These are phyloP conservation scores for Drepanosiphum platanoidis DNA, from an alignment of 2,888 invertebrate genomes.

Conservation along the genomic window DNA sequence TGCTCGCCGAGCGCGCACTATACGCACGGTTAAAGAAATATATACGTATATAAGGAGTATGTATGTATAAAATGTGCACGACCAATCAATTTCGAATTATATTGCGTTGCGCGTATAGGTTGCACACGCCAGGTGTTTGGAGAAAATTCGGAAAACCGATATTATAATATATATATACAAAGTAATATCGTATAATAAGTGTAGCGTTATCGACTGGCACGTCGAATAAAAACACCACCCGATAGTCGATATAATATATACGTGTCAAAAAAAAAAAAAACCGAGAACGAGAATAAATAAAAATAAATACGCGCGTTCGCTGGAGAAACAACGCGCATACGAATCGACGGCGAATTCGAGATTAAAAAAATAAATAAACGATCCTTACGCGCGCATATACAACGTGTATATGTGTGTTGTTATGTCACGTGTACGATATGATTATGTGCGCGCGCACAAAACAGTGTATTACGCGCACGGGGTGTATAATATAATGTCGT, in stretches of 20 bases:
- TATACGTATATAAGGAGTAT: not conserved
- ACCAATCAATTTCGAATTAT: slow-evolving; percentile 34
- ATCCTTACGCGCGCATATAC: no score
- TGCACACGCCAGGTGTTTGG: not conserved
- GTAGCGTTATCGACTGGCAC: slow-evolving; percentile 36
- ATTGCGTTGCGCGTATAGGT: not conserved
- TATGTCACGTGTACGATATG: no score
- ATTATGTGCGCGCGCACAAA: not conserved
- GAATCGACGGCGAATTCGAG: slow-evolving; percentile 11
- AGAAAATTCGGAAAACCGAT: slow-evolving; percentile 35
- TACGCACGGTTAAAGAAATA: no score
- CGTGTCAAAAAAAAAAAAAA: slow-evolving; percentile 28
- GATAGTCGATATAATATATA: slow-evolving; percentile 8
- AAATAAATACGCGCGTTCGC: not conserved
- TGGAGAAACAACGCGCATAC: not conserved
- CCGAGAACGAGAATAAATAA: not conserved
- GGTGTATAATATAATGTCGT: slow-evolving; percentile 25
- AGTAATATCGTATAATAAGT: not conserved
- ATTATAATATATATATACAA: not conserved
- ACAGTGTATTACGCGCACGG: no score
- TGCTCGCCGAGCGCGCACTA: no score
- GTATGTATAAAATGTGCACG: not conserved
- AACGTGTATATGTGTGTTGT: no score
- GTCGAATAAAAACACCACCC: slow-evolving; percentile 39
- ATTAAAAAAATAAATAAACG: not conserved